Evolutionary conservation across 1,140 invertebrate species (phyloP).

Genomic region (Vanessa atalanta): DNA sequence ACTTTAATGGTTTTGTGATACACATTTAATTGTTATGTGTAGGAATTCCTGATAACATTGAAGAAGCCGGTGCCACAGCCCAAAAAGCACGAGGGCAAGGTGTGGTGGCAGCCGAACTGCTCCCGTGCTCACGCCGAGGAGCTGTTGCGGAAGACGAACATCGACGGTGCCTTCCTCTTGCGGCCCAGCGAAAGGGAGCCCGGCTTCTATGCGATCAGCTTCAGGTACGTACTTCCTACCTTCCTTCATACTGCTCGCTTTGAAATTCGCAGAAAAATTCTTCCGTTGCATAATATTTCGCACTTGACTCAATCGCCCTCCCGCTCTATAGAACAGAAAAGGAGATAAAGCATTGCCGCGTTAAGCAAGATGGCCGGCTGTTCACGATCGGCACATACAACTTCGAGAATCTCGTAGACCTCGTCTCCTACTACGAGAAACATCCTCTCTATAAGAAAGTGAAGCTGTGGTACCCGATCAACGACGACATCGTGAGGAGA

Average conservation of each 20-base stretch:
- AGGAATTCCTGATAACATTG: slow-evolving; percentile 93
- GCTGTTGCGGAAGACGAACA: slow-evolving; percentile 89
- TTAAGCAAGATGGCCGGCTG: slow-evolving; percentile 93
- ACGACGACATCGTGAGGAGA: slow-evolving; percentile 86
- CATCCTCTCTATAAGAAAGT: slow-evolving; percentile 95
- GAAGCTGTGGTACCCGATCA: slow-evolving; percentile 93
- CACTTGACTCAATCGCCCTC: too few relatives aligned
- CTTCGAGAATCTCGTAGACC: slow-evolving; percentile 96
- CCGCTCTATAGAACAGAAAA: slow-evolving; percentile 87
- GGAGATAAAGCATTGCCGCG: slow-evolving; percentile 97
- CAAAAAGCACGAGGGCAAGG: slow-evolving; percentile 95
- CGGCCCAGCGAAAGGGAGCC: slow-evolving; percentile 92
- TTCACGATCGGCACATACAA: slow-evolving; percentile 94
- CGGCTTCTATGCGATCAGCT: slow-evolving; percentile 95
- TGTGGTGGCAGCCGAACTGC: slow-evolving; percentile 95
- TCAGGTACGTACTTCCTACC: slow-evolving; percentile 83
- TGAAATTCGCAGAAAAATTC: too few relatives aligned
- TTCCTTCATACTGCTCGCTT: not conserved
- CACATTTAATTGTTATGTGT: not conserved
- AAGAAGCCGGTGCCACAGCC: slow-evolving; percentile 96
- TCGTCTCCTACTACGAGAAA: slow-evolving; percentile 95
- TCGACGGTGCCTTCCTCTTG: slow-evolving; percentile 96
- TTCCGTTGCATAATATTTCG: not conserved
- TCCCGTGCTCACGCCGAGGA: slow-evolving; percentile 92
- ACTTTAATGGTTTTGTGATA: not conserved